These are phyloP conservation scores for Antechinus stuartii DNA, from an alignment of 2,113 vertebrate genomes.

Conservation along the genomic window DNA sequence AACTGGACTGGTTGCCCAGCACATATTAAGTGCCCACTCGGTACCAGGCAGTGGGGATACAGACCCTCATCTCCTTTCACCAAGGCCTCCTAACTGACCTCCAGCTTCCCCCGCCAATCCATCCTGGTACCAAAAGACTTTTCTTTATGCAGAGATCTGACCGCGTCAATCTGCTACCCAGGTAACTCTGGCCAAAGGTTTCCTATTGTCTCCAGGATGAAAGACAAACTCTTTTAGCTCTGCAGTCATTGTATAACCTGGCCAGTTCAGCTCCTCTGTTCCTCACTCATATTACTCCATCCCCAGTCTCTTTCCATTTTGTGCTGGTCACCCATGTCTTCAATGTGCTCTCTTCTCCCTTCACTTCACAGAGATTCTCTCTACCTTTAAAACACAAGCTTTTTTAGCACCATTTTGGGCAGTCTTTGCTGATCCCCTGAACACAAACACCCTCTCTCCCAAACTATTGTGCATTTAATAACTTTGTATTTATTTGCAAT, in stretches of 20 bases:
- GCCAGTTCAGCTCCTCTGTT: not conserved
- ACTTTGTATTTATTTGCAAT: not conserved
- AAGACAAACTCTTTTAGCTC: not conserved
- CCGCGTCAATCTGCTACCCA: not conserved
- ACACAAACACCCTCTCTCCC: not conserved
- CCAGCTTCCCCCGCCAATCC: not conserved
- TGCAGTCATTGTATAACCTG: not conserved
- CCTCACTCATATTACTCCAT: not conserved
- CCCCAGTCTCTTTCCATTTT: not conserved
- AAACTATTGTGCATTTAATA: not conserved
- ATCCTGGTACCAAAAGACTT: not conserved
- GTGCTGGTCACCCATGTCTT: not conserved
- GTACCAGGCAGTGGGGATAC: not conserved
- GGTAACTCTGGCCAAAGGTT: not conserved
- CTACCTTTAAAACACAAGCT: not conserved
- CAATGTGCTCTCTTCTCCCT: not conserved
- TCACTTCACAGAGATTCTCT: not conserved
- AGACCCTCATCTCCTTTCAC: not conserved
- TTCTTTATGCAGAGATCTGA: not conserved
- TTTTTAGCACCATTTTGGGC: not conserved
- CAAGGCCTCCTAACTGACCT: not conserved
- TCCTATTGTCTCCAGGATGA: not conserved
- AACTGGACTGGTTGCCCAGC: not conserved
- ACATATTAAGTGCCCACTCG: not conserved
- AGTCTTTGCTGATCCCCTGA: not conserved